A percentile compares a stretch with the other conserved stretches of the same genome.
Conservation (phyloP, 1,140 invertebrate genomes). For the Theocolax elegans region DNA sequence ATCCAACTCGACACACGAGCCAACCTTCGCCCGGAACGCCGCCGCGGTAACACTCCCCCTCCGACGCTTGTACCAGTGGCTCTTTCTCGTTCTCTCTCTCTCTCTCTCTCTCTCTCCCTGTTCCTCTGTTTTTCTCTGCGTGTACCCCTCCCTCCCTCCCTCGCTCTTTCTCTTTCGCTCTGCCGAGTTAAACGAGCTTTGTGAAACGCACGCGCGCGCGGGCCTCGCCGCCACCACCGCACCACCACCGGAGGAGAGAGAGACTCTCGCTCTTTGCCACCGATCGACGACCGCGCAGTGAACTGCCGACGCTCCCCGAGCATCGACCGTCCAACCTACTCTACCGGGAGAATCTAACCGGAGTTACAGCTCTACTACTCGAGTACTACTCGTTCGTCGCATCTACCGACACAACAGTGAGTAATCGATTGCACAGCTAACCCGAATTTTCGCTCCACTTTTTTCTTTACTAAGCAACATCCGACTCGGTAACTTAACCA, state of each 20-base stretch:
- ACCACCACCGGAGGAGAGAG: neutral
- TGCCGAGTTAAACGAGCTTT: constrained; percentile 43
- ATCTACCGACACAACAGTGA: constrained; percentile 16
- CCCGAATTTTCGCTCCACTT: constrained; percentile 26
- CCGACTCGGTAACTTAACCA: too few relatives aligned
- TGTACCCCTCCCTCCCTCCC: constrained; percentile 10
- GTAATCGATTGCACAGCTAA: constrained; percentile 27
- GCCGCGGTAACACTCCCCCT: constrained; percentile 36
- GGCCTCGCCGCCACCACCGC: neutral
- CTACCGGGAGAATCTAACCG: too few relatives aligned
- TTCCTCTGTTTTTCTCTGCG: constrained; percentile 4
- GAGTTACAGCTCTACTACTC: too few relatives aligned
- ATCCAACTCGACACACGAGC: constrained; percentile 59
- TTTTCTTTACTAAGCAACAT: neutral
- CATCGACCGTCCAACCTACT: constrained; percentile 13
- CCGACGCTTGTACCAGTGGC: neutral
- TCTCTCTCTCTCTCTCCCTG: constrained; percentile 6
- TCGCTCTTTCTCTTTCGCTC: constrained; percentile 35
- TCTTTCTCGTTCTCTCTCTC: neutral
- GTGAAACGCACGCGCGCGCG: constrained; percentile 51
- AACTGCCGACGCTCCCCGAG: constrained; percentile 35
- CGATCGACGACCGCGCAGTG: constrained; percentile 38
- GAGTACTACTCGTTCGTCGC: neutral
- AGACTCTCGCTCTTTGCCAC: constrained; percentile 17
- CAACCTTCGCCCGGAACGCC: constrained; percentile 49